A percentile compares a stretch with the other conserved stretches of the same genome.
These are phyloP conservation scores for Neodiprion lecontei DNA, from an alignment of 1,140 invertebrate species.

Conservation along the genomic window DNA sequence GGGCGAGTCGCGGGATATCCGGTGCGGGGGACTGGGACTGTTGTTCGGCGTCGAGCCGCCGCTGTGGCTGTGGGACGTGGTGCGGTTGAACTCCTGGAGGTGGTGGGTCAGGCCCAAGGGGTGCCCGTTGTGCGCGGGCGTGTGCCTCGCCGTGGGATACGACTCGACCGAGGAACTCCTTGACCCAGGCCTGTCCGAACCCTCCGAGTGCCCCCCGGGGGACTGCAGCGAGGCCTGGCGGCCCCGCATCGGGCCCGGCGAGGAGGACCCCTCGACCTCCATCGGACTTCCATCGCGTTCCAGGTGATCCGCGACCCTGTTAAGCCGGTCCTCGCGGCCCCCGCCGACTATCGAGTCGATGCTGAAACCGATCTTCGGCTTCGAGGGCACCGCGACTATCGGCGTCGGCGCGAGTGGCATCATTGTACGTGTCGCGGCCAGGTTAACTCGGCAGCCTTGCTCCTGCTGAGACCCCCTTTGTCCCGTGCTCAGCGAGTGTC, in stretches of 20 bases:
- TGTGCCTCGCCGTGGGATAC: constrained; percentile 46
- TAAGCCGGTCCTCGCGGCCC: constrained; percentile 47
- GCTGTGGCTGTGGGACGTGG: constrained; percentile 52
- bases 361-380: constrained; percentile 93
- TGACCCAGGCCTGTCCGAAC: constrained; percentile 51
- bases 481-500: background rate
- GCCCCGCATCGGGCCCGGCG: constrained; percentile 41
- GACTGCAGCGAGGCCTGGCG: constrained; percentile 38
- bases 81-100: constrained; percentile 41
- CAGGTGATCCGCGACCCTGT: constrained; percentile 40
- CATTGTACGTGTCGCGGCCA: constrained; percentile 67
- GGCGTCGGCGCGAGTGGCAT: constrained; percentile 89
- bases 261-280: constrained; percentile 56
- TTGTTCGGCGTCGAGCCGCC: constrained; percentile 66
- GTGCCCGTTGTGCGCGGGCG: constrained; percentile 36
- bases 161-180: constrained; percentile 56
- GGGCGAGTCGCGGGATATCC: constrained; percentile 66
- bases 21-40: constrained; percentile 69
- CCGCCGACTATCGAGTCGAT: constrained; percentile 93
- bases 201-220: constrained; percentile 54
- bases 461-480: background rate
- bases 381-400: constrained; percentile 81
- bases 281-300: constrained; percentile 48
- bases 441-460: background rate
- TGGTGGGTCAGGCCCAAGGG: constrained; percentile 37